These are phyloP conservation scores for Drosophila quadrilineata DNA, from an alignment of 1,140 invertebrate genomes.

Conservation along the genomic window DNA sequence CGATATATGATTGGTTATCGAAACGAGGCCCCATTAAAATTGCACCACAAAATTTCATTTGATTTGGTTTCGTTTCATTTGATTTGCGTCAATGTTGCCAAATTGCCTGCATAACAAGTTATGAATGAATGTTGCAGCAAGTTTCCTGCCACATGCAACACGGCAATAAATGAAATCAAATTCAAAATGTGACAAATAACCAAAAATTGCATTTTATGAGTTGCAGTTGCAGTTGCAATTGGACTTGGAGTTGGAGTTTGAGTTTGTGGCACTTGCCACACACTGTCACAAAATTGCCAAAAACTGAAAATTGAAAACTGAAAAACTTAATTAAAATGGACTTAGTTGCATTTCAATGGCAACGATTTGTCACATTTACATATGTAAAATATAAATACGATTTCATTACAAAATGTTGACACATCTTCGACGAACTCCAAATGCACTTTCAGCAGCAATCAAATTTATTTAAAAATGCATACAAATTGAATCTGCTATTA, in stretches of 20 bases:
- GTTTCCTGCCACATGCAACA: conserved; percentile 18
- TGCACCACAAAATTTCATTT: conserved; percentile 32
- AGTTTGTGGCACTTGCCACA: conserved; percentile 21
- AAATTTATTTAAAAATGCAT: too few relatives aligned
- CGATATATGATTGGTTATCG: neutral
- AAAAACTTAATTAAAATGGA: conserved; percentile 77
- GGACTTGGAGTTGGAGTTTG: too few relatives aligned
- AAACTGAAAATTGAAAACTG: conserved; percentile 29
- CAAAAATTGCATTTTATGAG: conserved; percentile 64
- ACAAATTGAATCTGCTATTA: too few relatives aligned
- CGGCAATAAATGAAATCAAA: conserved; percentile 60
- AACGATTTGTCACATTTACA: too few relatives aligned
- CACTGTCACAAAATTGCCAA: conserved; percentile 48
- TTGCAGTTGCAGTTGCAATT: too few relatives aligned
- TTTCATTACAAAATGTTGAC: too few relatives aligned
- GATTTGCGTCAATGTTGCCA: conserved; percentile 38
- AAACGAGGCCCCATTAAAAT: conserved; percentile 12
- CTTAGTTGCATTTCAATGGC: conserved; percentile 66
- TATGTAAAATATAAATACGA: too few relatives aligned
- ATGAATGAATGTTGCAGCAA: too few relatives aligned
- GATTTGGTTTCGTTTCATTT: conserved; percentile 42
- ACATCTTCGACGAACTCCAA: too few relatives aligned
- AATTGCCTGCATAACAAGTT: conserved; percentile 35
- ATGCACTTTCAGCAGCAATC: too few relatives aligned
- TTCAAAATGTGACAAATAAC: conserved; percentile 55